Percentiles rank a stretch among this genome's conserved stretches.
Evolutionary conservation across 2,797 vertebrate genomes (phyloP).

Genomic region (Acrocephalus scirpaceus): DNA sequence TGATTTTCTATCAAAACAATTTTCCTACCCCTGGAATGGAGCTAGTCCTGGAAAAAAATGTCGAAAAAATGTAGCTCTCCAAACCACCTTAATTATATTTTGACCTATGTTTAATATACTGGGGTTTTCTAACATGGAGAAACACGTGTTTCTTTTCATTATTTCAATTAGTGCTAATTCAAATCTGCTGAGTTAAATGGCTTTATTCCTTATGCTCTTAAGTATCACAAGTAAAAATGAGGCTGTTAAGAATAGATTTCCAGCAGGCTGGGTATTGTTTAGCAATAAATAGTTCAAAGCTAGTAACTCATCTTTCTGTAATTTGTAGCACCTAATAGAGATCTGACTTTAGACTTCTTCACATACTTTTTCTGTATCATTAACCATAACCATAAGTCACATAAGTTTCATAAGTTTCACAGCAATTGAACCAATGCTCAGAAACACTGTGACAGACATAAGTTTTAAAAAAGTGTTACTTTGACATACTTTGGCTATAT

Average conservation of each 20-base stretch:
- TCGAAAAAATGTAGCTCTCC: not conserved
- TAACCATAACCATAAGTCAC: not conserved
- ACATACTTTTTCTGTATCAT: not conserved
- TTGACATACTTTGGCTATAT: not conserved
- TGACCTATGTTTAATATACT: not conserved
- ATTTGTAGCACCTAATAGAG: not conserved
- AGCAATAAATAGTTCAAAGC: not conserved
- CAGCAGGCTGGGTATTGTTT: not conserved
- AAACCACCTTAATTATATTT: not conserved
- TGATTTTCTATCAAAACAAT: not conserved
- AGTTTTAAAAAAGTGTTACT: not conserved
- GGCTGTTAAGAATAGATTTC: not conserved
- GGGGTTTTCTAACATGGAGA: not conserved
- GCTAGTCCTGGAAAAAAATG: not conserved
- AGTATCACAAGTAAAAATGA: not conserved
- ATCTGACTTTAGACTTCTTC: not conserved
- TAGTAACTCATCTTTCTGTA: not conserved
- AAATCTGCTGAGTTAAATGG: not conserved
- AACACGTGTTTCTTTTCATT: not conserved
- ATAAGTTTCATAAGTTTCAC: not conserved
- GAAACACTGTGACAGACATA: not conserved
- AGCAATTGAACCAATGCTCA: not conserved
- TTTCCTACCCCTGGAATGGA: not conserved
- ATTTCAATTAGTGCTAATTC: not conserved
- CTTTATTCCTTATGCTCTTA: not conserved